Base-by-base conservation (phyloP, 2,888 invertebrate species). In the Cosmopolites sordidus region DNA sequence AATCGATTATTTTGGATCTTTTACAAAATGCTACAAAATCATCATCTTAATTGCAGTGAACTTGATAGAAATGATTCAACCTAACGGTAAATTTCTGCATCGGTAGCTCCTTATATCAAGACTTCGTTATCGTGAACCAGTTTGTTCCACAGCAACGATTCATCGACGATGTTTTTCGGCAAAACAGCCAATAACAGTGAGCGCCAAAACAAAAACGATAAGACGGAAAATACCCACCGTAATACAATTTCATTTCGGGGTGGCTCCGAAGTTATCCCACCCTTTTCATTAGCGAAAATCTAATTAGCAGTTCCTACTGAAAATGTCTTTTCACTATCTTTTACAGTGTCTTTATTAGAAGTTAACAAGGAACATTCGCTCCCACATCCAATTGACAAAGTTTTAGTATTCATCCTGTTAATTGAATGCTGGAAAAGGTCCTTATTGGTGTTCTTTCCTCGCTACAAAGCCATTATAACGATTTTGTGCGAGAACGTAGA, bases 251-350 rank as follows among this genome's bases (percentile, higher is more conserved):
- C 33, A 12, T 12, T 33, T 33, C 11, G 8, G n/a, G 12, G 33
- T 12, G 33, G 33, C n/a, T 11, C 33, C 11, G 3, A 27, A 33
- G 12, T 33, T 12, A 12, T 12, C 30, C 47, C 43, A 39, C 47
- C 33, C 48, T 53, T 53, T 48, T 47, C 53, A 44, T 53, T 48
- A 48, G 30, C 41, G 30, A 39, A 29, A 40, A 53, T 53, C 53
- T 48, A 53, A 53, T 53, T 53, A 53, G 48, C 30, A 41, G 40
- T 53, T 53, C 40, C 48, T 48, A 30, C 12, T 17, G 48, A 38
- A 47, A 48, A 48, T 48, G 48, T 53, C 44, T 53, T 48, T 53
- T 43, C 48, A 53, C 53, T 48, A 53, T 53, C 48, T 53, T 48
- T 48, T 48, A 43, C 48, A 39, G 37, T 53, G 53, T 43, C 47